phyloP scores from a whole-genome alignment of 2,113 vertebrate species.

The Oncorhynchus mykiss region DNA sequence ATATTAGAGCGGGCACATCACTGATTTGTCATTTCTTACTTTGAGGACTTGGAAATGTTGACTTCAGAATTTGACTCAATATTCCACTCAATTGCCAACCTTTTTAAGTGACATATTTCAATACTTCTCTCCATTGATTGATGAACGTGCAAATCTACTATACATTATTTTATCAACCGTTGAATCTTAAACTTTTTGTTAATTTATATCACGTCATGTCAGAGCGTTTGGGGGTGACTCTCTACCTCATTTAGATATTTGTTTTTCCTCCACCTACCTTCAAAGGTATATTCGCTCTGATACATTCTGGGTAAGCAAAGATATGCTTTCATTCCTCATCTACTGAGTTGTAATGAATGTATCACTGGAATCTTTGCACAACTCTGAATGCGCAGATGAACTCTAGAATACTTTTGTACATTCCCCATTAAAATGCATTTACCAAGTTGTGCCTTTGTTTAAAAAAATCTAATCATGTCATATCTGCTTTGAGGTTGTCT shows the following conservation, averaged over 20 bases:
- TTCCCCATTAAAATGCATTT: conserved; percentile 74
- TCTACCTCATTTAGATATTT: conserved; percentile 75
- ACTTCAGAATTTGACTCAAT: not conserved
- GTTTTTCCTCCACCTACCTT: conserved; percentile 31
- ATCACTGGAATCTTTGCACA: conserved; percentile 79
- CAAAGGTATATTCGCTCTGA: conserved; percentile 41
- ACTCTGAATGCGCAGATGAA: conserved; percentile 68
- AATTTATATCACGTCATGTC: conserved; percentile 56
- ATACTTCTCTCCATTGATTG: conserved; percentile 2
- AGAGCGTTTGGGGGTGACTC: conserved; percentile 60
- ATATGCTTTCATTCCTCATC: conserved; percentile 58
- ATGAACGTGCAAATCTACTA: not conserved
- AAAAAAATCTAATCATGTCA: conserved; percentile 51
- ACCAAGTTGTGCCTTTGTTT: conserved; percentile 96
- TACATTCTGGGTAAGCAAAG: conserved; percentile 52
- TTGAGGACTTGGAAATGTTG: conserved; percentile 8
- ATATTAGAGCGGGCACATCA: conserved; percentile 30
- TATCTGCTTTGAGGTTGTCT: conserved; percentile 72
- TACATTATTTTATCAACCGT: conserved; percentile 32
- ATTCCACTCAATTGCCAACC: not conserved
- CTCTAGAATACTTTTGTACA: conserved; percentile 66
- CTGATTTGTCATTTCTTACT: not conserved
- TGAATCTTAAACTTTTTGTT: conserved; percentile 41
- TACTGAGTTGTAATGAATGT: conserved; percentile 79
- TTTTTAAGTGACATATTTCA: not conserved